phyloP scores from a whole-genome alignment of 2,113 vertebrate species.

The Pelmatolapia mariae region DNA sequence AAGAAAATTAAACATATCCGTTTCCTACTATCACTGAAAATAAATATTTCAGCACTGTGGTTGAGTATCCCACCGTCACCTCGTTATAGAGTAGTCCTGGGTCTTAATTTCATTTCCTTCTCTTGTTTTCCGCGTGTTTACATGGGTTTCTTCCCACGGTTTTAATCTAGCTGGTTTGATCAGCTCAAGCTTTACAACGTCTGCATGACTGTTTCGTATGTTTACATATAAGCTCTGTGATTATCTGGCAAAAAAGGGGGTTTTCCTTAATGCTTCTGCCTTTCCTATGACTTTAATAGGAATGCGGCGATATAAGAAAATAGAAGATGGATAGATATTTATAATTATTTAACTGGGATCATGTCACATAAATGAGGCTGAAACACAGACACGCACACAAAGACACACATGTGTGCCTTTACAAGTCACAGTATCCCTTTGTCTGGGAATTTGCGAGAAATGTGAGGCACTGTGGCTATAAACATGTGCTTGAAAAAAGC shows the following conservation, averaged over 20 bases:
- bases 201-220: not conserved
- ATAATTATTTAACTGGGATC: not conserved
- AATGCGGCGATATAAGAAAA: not conserved
- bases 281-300: not conserved
- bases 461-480: slow-evolving; percentile 3
- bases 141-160: not conserved
- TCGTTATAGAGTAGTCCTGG: not conserved
- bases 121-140: not conserved
- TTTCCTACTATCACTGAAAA: not conserved
- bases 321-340: not conserved
- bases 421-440: slow-evolving; percentile 8
- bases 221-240: not conserved
- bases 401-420: not conserved
- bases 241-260: not conserved
- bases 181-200: not conserved
- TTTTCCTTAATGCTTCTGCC: not conserved
- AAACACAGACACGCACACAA: not conserved
- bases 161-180: not conserved
- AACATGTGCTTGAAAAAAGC: slow-evolving; percentile 27
- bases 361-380: not conserved
- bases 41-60: not conserved
- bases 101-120: not conserved
- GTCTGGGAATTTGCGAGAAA: slow-evolving; percentile 1
- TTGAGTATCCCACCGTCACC: not conserved
- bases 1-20: not conserved